Evolutionary conservation across 2,113 vertebrate genomes (phyloP).

Genomic region (Apaloderma vittatum): DNA sequence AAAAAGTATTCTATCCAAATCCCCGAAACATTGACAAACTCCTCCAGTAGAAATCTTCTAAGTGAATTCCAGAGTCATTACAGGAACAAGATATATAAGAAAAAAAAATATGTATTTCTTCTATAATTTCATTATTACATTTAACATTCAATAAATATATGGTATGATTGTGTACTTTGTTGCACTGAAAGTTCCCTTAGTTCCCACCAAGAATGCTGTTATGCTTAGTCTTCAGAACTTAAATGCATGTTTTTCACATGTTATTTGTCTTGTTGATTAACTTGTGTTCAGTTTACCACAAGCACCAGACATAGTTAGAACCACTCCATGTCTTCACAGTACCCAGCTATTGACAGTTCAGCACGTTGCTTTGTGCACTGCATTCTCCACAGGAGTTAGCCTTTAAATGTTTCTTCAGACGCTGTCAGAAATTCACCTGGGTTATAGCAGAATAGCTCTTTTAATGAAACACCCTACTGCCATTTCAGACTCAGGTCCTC

Average conservation of each 20-base stretch:
- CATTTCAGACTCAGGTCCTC: background rate
- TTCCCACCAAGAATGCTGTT: background rate
- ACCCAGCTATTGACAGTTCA: background rate
- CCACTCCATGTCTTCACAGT: background rate
- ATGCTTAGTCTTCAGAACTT: background rate
- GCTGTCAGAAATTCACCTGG: background rate
- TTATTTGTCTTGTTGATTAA: background rate
- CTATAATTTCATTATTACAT: background rate
- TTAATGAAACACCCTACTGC: background rate
- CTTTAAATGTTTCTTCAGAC: background rate
- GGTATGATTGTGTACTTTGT: background rate
- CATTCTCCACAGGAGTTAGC: background rate
- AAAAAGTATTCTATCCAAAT: background rate
- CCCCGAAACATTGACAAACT: background rate
- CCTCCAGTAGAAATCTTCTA: background rate
- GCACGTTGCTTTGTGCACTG: background rate
- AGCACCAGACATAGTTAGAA: background rate
- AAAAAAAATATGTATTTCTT: background rate
- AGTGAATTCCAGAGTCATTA: background rate
- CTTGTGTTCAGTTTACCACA: background rate
- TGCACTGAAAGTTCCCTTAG: background rate
- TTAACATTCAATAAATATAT: conserved; percentile 3
- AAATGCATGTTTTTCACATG: background rate
- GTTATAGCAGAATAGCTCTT: background rate
- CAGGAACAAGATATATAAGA: background rate